Conservation (phyloP, 2,797 vertebrate species). For the Nyctalus aviator region DNA sequence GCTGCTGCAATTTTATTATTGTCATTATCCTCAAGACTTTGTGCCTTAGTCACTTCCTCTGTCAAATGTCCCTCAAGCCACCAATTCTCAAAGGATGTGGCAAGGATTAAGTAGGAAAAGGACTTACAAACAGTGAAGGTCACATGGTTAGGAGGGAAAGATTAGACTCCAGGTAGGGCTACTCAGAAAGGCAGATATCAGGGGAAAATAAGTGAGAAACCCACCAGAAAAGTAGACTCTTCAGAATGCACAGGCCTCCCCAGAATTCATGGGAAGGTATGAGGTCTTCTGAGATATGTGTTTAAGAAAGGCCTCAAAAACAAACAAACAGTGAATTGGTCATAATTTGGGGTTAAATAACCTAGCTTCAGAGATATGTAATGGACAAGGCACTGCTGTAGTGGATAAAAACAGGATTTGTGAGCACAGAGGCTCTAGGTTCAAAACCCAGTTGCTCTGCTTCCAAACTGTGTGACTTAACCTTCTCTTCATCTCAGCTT, state of each 20-base stretch:
- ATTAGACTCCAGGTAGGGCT: neutral
- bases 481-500: neutral
- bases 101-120: neutral
- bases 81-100: neutral
- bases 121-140: neutral
- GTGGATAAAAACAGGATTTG: neutral
- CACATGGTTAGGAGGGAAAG: neutral
- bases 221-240: neutral
- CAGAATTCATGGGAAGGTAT: neutral
- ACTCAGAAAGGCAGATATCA: neutral
- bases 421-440: neutral
- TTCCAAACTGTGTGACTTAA: neutral
- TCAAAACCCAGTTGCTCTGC: neutral
- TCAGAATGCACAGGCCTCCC: neutral
- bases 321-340: neutral
- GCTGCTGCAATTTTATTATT: neutral
- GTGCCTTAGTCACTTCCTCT: neutral
- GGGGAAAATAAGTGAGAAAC: neutral
- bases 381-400: fast-evolving
- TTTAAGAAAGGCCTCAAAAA: neutral
- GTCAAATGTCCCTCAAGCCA: neutral
- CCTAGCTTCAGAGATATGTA: neutral
- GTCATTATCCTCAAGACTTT: neutral
- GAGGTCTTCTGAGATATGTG: neutral
- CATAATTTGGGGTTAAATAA: neutral